Percentiles rank a stretch among this genome's conserved stretches.
Evolutionary conservation across 2,113 vertebrate species (phyloP).

Genomic region (Indicator indicator): DNA sequence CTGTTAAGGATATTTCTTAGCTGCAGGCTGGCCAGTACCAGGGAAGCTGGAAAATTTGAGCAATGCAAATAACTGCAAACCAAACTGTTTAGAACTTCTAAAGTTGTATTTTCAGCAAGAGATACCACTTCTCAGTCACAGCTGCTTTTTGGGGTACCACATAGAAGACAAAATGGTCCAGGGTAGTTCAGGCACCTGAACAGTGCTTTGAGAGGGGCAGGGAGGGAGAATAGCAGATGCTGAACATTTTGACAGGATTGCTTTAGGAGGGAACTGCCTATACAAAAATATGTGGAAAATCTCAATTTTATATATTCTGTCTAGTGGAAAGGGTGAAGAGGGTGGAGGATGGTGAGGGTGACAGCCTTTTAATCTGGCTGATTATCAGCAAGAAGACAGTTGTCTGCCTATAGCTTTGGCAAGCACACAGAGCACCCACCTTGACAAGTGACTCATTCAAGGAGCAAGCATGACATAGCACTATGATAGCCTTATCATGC

Average conservation of each 20-base stretch:
- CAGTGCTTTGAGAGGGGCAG: accelerated
- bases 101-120: not conserved
- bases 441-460: not conserved
- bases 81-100: not conserved
- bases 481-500: not conserved
- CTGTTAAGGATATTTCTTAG: not conserved
- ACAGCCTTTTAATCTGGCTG: not conserved
- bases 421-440: accelerated
- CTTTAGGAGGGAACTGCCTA: not conserved
- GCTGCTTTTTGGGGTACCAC: not conserved
- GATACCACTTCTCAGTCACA: not conserved
- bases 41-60: not conserved
- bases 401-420: not conserved
- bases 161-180: accelerated
- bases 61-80: not conserved
- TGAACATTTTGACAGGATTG: accelerated
- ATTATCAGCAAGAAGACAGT: not conserved
- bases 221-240: not conserved
- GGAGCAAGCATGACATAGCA: not conserved
- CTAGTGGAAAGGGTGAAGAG: not conserved
- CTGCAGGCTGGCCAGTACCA: not conserved
- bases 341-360: not conserved
- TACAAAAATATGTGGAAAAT: not conserved
- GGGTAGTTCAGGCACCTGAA: not conserved
- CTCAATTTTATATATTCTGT: not conserved